Conservation (phyloP, 2,113 vertebrate genomes). For the Scatophagus argus region DNA sequence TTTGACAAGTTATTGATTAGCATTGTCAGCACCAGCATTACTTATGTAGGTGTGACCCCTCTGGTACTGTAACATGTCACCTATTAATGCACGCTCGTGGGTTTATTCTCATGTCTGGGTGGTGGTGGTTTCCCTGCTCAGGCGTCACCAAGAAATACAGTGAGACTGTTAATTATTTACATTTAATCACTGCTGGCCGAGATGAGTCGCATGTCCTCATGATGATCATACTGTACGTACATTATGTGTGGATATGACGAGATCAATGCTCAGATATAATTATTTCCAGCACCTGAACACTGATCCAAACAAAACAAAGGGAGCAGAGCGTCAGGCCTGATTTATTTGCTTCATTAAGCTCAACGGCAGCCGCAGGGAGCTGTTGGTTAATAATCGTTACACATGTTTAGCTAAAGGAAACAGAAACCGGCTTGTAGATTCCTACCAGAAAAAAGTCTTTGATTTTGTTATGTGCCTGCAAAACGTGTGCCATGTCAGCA, state of each 20-base stretch:
- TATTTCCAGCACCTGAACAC: conserved; percentile 2
- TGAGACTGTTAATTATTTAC: conserved; percentile 59
- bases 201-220: too few species aligned
- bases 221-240: too few species aligned
- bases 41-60: not conserved
- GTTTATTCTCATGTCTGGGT: conserved; percentile 28
- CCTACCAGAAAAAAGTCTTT: not conserved
- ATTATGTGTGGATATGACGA: not conserved
- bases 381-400: not conserved
- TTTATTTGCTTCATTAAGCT: conserved; percentile 15
- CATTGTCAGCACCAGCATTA: conserved; percentile 25
- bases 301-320: conserved; percentile 7
- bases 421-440: not conserved
- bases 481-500: not conserved
- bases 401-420: too few species aligned
- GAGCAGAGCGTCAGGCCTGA: not conserved
- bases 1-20: conserved; percentile 51
- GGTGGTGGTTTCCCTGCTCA: conserved; percentile 11
- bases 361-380: not conserved
- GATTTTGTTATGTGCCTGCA: not conserved
- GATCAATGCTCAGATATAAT: conserved; percentile 6
- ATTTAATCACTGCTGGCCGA: conserved; percentile 3
- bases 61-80: conserved; percentile 2
- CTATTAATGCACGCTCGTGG: not conserved
- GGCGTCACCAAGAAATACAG: conserved; percentile 13